Evolutionary conservation across 2,113 vertebrate genomes (phyloP).

Genomic region (Haemorhous mexicanus): DNA sequence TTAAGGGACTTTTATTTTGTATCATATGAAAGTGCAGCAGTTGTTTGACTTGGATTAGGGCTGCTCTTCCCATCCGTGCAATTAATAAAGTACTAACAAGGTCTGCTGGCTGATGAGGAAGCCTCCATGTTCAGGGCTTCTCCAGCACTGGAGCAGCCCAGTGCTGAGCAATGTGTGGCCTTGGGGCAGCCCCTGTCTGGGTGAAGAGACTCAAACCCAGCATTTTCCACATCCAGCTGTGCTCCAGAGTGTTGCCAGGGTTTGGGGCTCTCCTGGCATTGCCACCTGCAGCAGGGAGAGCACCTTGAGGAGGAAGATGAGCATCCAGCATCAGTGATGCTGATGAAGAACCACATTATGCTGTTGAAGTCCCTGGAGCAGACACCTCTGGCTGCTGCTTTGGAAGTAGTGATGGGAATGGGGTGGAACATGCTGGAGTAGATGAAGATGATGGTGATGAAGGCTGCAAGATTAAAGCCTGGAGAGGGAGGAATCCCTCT

Average conservation of each 20-base stretch:
- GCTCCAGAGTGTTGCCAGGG: background rate
- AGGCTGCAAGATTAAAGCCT: constrained; percentile 26
- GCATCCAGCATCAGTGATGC: constrained; percentile 72
- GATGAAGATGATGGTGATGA: constrained; percentile 66
- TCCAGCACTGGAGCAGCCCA: background rate
- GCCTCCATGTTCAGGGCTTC: fast-evolving
- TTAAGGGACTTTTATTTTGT: constrained; percentile 58
- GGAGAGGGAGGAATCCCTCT: background rate
- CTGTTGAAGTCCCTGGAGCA: constrained; percentile 57
- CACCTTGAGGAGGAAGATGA: constrained; percentile 65
- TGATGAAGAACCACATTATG: constrained; percentile 61
- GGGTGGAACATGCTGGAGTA: constrained; percentile 69
- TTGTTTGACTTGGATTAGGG: background rate
- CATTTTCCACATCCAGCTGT: background rate
- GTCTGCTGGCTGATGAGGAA: background rate
- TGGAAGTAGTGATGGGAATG: constrained; percentile 22
- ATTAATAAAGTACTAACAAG: constrained; percentile 65
- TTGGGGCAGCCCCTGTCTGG: fast-evolving
- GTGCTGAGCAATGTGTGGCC: fast-evolving
- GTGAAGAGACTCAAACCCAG: background rate
- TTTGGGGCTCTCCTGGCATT: constrained; percentile 56
- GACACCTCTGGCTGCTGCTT: background rate
- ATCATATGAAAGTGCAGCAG: background rate
- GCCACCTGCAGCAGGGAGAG: constrained; percentile 67
- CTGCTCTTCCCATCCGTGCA: constrained; percentile 1